These are phyloP conservation scores for Myrmecophaga tridactyla DNA, from an alignment of 2,113 vertebrate genomes.

Conservation along the genomic window DNA sequence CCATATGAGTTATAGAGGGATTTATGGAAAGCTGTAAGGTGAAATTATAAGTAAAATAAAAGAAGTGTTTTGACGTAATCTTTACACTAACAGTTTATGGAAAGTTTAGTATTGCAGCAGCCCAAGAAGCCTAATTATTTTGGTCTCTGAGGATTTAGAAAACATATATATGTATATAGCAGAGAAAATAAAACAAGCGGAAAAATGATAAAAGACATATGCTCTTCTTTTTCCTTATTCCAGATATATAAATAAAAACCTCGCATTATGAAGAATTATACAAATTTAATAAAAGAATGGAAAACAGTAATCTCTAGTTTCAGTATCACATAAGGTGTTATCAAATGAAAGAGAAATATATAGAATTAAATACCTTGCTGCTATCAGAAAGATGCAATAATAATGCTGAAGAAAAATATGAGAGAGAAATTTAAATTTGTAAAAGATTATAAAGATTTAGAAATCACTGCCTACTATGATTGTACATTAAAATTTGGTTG, in stretches of 20 bases:
- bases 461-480: slow-evolving; percentile 30
- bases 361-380: neutral
- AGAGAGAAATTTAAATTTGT: slow-evolving; percentile 39
- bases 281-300: slow-evolving; percentile 46
- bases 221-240: slow-evolving; percentile 32
- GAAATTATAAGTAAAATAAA: slow-evolving; percentile 65
- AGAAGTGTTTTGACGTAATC: slow-evolving; percentile 46
- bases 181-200: neutral
- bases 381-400: neutral
- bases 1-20: neutral
- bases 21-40: neutral
- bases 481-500: slow-evolving; percentile 66
- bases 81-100: slow-evolving; percentile 36
- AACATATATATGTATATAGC: neutral
- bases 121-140: slow-evolving; percentile 68
- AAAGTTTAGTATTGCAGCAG: slow-evolving; percentile 53
- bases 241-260: slow-evolving; percentile 1
- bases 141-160: slow-evolving; percentile 25
- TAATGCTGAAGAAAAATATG: slow-evolving; percentile 45
- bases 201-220: slow-evolving; percentile 36
- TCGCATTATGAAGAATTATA: slow-evolving; percentile 1
- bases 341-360: slow-evolving; percentile 32
- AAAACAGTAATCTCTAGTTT: slow-evolving; percentile 56
- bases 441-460: neutral
- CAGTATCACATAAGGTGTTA: neutral